These are phyloP conservation scores for Parapsyche elsis DNA, from an alignment of 1,140 invertebrate species.

Conservation along the genomic window DNA sequence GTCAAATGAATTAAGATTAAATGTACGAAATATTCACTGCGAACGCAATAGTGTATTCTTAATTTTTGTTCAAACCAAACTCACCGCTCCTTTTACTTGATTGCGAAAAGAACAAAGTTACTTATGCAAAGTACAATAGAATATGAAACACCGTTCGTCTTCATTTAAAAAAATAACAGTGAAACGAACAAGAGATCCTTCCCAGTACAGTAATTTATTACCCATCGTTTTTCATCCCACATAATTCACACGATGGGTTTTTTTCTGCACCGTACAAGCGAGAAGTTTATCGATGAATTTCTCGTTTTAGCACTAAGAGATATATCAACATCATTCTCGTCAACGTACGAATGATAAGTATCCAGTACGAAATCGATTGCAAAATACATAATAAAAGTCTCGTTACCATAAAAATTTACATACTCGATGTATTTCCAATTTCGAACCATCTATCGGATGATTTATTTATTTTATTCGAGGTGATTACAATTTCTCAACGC, in stretches of 20 bases:
- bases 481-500: neutral
- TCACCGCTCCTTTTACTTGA: neutral
- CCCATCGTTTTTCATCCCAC: neutral
- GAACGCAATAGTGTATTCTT: too few species aligned
- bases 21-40: too few species aligned
- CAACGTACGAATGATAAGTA: neutral
- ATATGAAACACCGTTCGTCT: neutral
- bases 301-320: neutral
- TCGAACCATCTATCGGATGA: neutral
- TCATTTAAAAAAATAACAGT: neutral
- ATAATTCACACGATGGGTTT: neutral
- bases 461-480: neutral
- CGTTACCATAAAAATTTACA: constrained; percentile 1
- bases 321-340: neutral
- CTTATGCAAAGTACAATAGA: too few species aligned
- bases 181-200: neutral
- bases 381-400: neutral
- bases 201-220: neutral
- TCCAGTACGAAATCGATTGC: neutral
- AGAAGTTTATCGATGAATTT: neutral
- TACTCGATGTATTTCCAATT: neutral
- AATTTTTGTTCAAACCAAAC: too few species aligned
- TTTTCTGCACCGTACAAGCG: neutral
- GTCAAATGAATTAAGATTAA: too few species aligned
- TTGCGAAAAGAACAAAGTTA: neutral